A percentile compares a stretch with the other conserved stretches of the same genome.
These are phyloP conservation scores for Pelvicachromis taeniatus DNA, from an alignment of 2,113 vertebrate species.

Conservation along the genomic window DNA sequence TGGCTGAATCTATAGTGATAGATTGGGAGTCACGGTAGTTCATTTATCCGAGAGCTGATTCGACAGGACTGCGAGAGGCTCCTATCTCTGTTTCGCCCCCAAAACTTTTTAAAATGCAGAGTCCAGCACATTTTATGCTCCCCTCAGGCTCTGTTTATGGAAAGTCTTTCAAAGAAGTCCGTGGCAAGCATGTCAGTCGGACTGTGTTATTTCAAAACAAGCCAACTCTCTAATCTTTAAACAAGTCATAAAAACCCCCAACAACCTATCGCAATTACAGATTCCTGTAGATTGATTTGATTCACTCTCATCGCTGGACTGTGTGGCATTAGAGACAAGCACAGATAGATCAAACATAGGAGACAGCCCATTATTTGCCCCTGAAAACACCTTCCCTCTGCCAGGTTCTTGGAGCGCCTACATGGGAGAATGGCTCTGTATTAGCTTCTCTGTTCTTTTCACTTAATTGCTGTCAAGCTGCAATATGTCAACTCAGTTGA, in stretches of 20 bases:
- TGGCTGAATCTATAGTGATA: not conserved
- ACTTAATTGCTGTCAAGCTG: slow-evolving; percentile 40
- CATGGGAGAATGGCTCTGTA: slow-evolving; percentile 40
- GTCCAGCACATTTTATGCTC: slow-evolving; percentile 8
- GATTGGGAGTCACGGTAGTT: not conserved
- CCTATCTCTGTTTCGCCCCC: not conserved
- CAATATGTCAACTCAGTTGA: slow-evolving; percentile 40
- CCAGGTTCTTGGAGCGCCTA: slow-evolving; percentile 27
- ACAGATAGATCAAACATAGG: slow-evolving; percentile 13
- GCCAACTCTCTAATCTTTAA: not conserved
- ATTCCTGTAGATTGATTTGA: slow-evolving; percentile 28
- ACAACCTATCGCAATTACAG: not conserved
- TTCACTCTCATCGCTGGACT: slow-evolving; percentile 6
- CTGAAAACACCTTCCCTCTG: slow-evolving; percentile 22
- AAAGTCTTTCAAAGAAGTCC: not conserved
- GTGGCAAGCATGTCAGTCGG: slow-evolving; percentile 5
- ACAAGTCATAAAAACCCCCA: not conserved
- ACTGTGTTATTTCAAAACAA: slow-evolving; percentile 4
- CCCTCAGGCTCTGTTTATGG: not conserved
- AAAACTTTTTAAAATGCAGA: slow-evolving; percentile 17
- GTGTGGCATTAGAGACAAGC: not conserved
- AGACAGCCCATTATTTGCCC: slow-evolving; percentile 25
- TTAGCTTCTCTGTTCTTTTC: slow-evolving; percentile 50
- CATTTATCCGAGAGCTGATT: slow-evolving; percentile 35
- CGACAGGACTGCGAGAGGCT: not conserved